phyloP scores from a whole-genome alignment of 2,797 vertebrate genomes.

The Aplochiton taeniatus region DNA sequence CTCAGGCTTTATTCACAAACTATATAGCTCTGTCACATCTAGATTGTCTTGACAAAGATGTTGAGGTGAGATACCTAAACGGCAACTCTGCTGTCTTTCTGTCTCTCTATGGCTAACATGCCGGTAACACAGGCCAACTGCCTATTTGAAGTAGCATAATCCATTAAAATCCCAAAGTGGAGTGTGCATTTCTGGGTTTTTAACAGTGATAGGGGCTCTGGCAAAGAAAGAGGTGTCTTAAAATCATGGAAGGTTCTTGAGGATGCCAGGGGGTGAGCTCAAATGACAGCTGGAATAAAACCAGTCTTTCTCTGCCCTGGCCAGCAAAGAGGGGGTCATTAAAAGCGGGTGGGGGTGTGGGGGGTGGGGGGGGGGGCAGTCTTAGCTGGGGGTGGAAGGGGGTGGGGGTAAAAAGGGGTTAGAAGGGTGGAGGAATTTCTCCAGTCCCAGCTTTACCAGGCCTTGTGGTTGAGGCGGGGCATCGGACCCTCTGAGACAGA shows the following conservation, averaged over 20 bases:
- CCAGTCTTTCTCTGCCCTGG: conserved; percentile 65
- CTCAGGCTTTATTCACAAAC: too few species aligned
- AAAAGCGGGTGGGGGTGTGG: conserved; percentile 46
- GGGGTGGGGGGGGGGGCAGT: not conserved
- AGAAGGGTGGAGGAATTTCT: conserved; percentile 56
- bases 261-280: conserved; percentile 59
- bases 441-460: conserved; percentile 57
- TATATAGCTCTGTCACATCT: too few species aligned
- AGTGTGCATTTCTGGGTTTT: conserved; percentile 51
- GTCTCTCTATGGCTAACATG: conserved; percentile 10
- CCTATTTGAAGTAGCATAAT: conserved; percentile 36
- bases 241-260: conserved; percentile 55
- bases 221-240: conserved; percentile 38
- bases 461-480: conserved; percentile 46
- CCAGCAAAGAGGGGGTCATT: conserved; percentile 61
- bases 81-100: not conserved
- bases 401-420: conserved; percentile 8
- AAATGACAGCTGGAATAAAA: conserved; percentile 74
- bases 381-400: not conserved
- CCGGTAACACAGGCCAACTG: conserved; percentile 31
- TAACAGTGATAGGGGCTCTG: conserved; percentile 27
- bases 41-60: too few species aligned
- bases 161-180: conserved; percentile 57
- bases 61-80: not conserved
- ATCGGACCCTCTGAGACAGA: conserved; percentile 60